Evolutionary conservation across 2,888 invertebrate species (phyloP).

Genomic region (Euclidia mi): DNA sequence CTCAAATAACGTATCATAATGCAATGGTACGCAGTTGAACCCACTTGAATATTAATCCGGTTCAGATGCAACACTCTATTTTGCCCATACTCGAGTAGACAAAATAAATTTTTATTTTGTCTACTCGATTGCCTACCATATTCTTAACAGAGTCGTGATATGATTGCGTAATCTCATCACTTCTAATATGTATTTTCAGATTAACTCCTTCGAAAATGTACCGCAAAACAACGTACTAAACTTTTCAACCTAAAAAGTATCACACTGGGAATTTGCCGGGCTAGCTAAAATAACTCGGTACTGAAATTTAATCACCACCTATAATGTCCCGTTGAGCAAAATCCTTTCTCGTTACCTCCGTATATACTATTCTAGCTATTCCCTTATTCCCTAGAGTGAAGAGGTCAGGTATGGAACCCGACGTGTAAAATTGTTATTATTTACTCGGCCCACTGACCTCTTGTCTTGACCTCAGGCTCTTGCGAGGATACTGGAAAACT

Average conservation of each 20-base stretch:
- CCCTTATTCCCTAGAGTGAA: slow-evolving; percentile 3
- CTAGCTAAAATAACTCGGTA: slow-evolving; percentile 2
- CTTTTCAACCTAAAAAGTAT: slow-evolving; percentile 4
- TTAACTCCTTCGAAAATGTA: too few relatives aligned
- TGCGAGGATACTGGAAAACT: not conserved
- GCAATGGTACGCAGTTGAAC: too few relatives aligned
- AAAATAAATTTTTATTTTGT: too few relatives aligned
- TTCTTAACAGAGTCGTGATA: too few relatives aligned
- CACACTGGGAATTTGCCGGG: not conserved
- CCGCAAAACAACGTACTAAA: not conserved
- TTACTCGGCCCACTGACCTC: slow-evolving; percentile 6
- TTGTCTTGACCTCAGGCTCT: not conserved
- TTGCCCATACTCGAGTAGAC: too few relatives aligned
- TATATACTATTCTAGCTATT: slow-evolving; percentile 8
- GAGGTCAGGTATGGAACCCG: slow-evolving; percentile 7
- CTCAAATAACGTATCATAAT: too few relatives aligned
- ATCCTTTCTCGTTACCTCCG: not conserved
- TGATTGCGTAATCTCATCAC: too few relatives aligned
- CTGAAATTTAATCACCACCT: slow-evolving; percentile 8
- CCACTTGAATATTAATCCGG: too few relatives aligned
- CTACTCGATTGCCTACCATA: too few relatives aligned
- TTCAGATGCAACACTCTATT: too few relatives aligned
- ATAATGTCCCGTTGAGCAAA: not conserved
- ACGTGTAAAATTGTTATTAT: slow-evolving; percentile 15
- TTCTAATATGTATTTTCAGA: too few relatives aligned